Conservation (phyloP, 1,140 invertebrate genomes). For the Araneus ventricosus region DNA sequence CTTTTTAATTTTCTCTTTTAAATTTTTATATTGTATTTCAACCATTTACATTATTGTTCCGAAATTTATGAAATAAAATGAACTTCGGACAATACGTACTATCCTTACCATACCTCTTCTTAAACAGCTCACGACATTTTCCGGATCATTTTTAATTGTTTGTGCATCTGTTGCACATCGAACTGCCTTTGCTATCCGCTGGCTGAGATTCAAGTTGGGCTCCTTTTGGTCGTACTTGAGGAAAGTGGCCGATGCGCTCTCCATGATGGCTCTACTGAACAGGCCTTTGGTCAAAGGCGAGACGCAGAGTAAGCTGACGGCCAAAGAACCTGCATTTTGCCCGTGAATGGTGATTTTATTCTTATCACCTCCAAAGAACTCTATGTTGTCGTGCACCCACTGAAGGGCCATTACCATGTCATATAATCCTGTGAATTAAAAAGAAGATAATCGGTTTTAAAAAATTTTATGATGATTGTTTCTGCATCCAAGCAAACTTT, state of each 20-base stretch:
- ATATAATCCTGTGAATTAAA: constrained; percentile 63
- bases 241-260: constrained; percentile 53
- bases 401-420: constrained; percentile 75
- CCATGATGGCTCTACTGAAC: constrained; percentile 80
- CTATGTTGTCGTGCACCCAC: constrained; percentile 77
- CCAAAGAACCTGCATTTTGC: constrained; percentile 79
- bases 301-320: constrained; percentile 78
- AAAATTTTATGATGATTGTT: too few species aligned
- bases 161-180: neutral
- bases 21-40: neutral
- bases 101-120: constrained; percentile 10
- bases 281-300: constrained; percentile 77
- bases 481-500: too few species aligned
- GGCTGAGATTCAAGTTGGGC: neutral
- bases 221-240: neutral
- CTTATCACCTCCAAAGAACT: constrained; percentile 76
- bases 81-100: too few species aligned
- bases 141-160: neutral
- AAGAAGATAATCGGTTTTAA: neutral
- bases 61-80: neutral
- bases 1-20: too few species aligned
- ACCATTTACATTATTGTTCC: neutral
- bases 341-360: constrained; percentile 82
- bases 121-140: neutral
- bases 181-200: neutral